These are phyloP conservation scores for Heliconius ethilla DNA, from an alignment of 2,888 invertebrate genomes.

Conservation along the genomic window DNA sequence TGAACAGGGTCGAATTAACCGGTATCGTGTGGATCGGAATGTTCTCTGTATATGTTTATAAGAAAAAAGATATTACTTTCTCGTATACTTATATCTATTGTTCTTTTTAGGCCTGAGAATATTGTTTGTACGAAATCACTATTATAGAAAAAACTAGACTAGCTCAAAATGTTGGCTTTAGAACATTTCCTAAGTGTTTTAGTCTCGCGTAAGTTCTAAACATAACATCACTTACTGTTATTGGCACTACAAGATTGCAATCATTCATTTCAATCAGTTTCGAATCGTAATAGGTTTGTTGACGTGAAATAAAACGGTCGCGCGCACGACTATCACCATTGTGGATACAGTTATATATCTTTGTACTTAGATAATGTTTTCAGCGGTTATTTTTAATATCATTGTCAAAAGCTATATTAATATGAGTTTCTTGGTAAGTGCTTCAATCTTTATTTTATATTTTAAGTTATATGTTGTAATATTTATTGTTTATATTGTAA, in stretches of 20 bases:
- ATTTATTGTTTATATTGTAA: not conserved
- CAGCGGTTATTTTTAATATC: not conserved
- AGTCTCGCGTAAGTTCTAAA: not conserved
- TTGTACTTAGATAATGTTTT: not conserved
- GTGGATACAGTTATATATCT: constrained; percentile 1
- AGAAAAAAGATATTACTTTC: not conserved
- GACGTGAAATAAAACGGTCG: constrained; percentile 43
- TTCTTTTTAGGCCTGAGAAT: too few species aligned
- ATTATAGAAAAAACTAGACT: too few species aligned
- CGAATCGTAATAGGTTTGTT: constrained; percentile 33
- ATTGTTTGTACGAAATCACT: too few species aligned
- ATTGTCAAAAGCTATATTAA: not conserved
- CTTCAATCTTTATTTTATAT: not conserved
- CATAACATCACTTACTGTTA: constrained; percentile 14
- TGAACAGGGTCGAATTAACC: constrained; percentile 9
- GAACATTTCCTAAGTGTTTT: not conserved
- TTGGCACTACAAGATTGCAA: constrained; percentile 29
- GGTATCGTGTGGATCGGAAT: constrained; percentile 3
- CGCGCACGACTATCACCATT: constrained; percentile 46
- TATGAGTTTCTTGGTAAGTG: not conserved
- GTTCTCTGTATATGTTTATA: not conserved
- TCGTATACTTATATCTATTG: not conserved
- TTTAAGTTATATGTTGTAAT: not conserved
- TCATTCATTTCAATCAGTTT: constrained; percentile 43
- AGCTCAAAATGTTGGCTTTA: too few species aligned